Conservation (phyloP, 2,797 vertebrate genomes). For the Peromyscus aztecus region DNA sequence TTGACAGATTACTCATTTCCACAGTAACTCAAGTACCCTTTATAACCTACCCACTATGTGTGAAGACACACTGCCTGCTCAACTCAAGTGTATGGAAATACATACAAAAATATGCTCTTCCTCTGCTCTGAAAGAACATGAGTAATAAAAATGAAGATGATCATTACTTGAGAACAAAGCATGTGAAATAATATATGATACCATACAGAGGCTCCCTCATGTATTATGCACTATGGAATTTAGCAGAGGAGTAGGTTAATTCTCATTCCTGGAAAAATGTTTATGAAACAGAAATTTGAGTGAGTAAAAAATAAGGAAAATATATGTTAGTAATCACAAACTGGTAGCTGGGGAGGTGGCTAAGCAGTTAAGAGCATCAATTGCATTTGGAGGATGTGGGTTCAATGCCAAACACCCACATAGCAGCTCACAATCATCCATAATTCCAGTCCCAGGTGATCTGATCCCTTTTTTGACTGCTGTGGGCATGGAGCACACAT, state of each 20-base stretch:
- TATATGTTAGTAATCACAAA: neutral
- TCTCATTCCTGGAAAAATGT: neutral
- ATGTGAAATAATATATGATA: neutral
- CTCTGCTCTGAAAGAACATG: neutral
- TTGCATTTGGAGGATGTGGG: neutral
- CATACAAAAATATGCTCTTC: neutral
- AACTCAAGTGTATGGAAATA: too few species aligned
- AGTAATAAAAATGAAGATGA: neutral
- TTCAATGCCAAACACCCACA: neutral
- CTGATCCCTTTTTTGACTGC: neutral
- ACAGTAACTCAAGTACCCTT: neutral
- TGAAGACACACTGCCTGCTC: neutral
- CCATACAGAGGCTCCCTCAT: neutral
- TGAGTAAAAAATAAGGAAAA: neutral
- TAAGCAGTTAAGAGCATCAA: neutral
- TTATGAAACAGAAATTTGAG: neutral
- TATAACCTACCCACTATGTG: neutral
- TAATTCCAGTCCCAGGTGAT: neutral
- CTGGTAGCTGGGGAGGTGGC: neutral
- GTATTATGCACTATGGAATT: neutral
- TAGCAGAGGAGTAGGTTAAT: neutral
- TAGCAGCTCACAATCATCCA: neutral
- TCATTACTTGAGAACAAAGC: neutral
- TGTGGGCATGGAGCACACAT: neutral
- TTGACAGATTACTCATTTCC: neutral